Percentiles rank a stretch among this genome's conserved stretches.
Conservation (phyloP, 1,140 invertebrate genomes). For the Akabosia matsudoensis region DNA sequence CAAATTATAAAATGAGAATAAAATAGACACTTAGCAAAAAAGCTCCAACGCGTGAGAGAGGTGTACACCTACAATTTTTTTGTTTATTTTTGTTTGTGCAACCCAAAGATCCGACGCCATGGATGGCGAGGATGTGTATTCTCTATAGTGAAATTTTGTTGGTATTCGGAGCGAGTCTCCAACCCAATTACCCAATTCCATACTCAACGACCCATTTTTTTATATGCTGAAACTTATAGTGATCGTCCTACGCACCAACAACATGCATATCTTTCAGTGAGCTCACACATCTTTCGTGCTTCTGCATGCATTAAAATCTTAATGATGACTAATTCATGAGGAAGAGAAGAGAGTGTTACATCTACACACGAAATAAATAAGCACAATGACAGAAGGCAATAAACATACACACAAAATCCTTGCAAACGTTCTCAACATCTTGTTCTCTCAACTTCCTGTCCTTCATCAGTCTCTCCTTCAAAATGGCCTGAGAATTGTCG, state of each 20-base stretch:
- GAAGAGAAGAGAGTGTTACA: neutral
- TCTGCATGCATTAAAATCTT: neutral
- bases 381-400: neutral
- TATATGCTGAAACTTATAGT: neutral
- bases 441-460: no score
- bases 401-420: no score
- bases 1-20: neutral
- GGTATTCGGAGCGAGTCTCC: neutral
- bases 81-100: neutral
- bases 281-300: neutral
- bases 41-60: neutral
- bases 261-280: neutral
- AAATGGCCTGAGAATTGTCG: no score
- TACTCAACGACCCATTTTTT: neutral
- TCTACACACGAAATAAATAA: neutral
- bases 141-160: neutral
- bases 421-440: no score
- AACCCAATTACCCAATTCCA: slow-evolving; percentile 16
- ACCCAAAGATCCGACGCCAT: no score
- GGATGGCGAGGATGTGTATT: neutral
- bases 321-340: neutral
- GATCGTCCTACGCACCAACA: no score
- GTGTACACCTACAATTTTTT: neutral
- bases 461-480: no score
- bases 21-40: neutral